phyloP scores from a whole-genome alignment of 2,797 vertebrate genomes.

The Paratrypauchen microcephalus region DNA sequence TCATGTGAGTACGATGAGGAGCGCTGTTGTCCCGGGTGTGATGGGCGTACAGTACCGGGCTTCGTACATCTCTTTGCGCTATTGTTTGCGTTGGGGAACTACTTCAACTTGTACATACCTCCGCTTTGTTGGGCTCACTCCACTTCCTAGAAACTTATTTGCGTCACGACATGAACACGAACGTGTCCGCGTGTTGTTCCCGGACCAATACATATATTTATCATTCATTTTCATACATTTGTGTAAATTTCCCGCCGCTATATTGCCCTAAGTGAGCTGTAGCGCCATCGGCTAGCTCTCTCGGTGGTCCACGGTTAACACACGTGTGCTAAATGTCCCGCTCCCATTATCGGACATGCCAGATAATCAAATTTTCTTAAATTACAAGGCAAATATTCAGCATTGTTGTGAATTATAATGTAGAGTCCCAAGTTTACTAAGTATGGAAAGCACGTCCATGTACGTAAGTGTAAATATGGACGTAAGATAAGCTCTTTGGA shows the following conservation, averaged over 20 bases:
- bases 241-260: background rate
- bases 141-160: constrained; percentile 54
- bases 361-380: background rate
- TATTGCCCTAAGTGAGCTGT: constrained; percentile 11
- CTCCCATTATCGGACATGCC: constrained; percentile 55
- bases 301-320: constrained; percentile 36
- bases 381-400: background rate
- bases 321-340: constrained; percentile 60
- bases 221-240: background rate
- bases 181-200: background rate
- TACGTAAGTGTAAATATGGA: background rate
- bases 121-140: constrained; percentile 52
- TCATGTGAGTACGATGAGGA: constrained; percentile 61
- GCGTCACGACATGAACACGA: background rate
- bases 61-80: constrained; percentile 35
- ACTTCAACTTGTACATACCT: constrained; percentile 68
- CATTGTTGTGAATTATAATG: background rate
- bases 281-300: constrained; percentile 37
- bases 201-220: background rate
- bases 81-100: constrained; percentile 69
- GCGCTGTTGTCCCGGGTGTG: background rate
- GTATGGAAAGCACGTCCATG: background rate
- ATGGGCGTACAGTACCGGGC: background rate
- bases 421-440: background rate
- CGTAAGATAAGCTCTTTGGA: background rate